These are phyloP conservation scores for Parauchenoglanis punctatus DNA, from an alignment of 2,797 vertebrate genomes.

Conservation along the genomic window DNA sequence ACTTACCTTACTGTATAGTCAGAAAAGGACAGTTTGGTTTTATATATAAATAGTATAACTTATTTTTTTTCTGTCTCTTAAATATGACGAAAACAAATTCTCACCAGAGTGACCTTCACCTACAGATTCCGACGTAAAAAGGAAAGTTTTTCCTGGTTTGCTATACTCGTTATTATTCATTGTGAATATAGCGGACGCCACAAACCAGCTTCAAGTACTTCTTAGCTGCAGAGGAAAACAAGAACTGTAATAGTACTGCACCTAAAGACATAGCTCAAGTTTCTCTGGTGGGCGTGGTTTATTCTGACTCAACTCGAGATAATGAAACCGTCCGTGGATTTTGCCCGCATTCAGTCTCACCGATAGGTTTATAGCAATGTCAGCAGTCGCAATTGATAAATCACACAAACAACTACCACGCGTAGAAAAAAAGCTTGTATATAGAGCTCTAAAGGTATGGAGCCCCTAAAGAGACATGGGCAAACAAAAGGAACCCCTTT, in stretches of 20 bases:
- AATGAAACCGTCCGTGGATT: too few relatives aligned
- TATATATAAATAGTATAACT: background rate
- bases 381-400: background rate
- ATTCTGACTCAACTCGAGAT: background rate
- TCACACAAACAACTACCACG: background rate
- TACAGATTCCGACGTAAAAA: slow-evolving; percentile 80
- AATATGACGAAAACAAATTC: background rate
- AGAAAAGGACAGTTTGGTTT: background rate
- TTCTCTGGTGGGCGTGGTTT: slow-evolving; percentile 21
- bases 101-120: slow-evolving; percentile 78
- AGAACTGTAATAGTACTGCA: background rate
- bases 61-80: background rate
- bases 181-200: background rate
- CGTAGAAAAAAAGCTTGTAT: too few relatives aligned
- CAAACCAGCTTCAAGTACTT: background rate
- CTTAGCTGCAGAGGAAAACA: background rate
- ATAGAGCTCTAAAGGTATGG: background rate
- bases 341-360: background rate
- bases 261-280: background rate
- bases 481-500: too few relatives aligned
- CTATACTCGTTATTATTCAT: slow-evolving; percentile 66
- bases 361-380: background rate
- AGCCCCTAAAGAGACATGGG: too few relatives aligned
- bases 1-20: background rate
- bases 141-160: slow-evolving; percentile 70